Base-by-base conservation (phyloP, 2,797 vertebrate species). In the Garrulus glandarius region DNA sequence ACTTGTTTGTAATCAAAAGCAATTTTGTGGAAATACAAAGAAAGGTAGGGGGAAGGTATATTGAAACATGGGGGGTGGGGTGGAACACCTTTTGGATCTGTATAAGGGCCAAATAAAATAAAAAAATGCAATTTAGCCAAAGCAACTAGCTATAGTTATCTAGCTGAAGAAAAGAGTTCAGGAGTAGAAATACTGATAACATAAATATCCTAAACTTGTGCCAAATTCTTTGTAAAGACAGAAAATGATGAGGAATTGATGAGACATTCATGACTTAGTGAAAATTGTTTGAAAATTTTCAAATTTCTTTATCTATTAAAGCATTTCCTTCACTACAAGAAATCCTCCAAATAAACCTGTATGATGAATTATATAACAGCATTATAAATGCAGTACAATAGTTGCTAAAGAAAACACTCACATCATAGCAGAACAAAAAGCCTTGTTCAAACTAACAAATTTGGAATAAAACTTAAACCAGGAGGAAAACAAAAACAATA, bases 1-100 rank as follows among this genome's bases (percentile, higher is more conserved):
- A n/a, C 30, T 34, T 49, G 14, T 49, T 39, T 41, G 18, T 32
- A 56, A 44, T 8, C 43, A 56, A 89, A 86, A 86, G 4, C 14
- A 41, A 23, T 50, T 71, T 60, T 27, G 20, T 77, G 59, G 32
- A 87, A 77, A 60, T 30, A 13, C 13, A 44, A 56, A 22, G 26
- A 34, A 26, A 65, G 4, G 5, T 60, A 27, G 10, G 6, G 26
- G 26, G 41, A 80, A 76, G 16, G 5, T 16, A 34, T 32, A 44
- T 44, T 5, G 8, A 53, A 71, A 29, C 7, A 5, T 3, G 5
- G 5, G 4, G 1, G 10, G 2, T 11, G 9, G 11, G 17, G 15
- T 13, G 12, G 10, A 39, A 19, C 22, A 36, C 3, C 23, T 46
- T 74, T 47, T 64, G 23, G 9, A 46, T 29, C 20, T 76, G 41